Evolutionary conservation across 2,113 vertebrate species (phyloP).

Genomic region (Zosterops hypoxanthus): DNA sequence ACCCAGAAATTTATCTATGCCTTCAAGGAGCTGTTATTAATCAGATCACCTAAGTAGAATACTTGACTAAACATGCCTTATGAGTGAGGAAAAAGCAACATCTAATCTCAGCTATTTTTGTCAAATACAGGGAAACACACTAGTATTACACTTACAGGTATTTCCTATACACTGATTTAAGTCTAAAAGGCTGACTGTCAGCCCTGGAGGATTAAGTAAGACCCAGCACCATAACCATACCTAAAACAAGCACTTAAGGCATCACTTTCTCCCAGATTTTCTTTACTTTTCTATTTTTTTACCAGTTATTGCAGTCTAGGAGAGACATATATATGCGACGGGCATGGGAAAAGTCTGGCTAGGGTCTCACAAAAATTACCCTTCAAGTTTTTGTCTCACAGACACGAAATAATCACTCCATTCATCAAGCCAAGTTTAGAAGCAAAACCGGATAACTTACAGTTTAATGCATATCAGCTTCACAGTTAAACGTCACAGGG

Average conservation of each 20-base stretch:
- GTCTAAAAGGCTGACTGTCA: not conserved
- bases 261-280: not conserved
- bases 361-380: not conserved
- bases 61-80: not conserved
- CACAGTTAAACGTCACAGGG: not conserved
- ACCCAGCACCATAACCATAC: not conserved
- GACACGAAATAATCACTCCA: not conserved
- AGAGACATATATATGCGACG: fast-evolving
- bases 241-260: not conserved
- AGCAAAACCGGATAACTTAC: not conserved
- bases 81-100: not conserved
- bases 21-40: not conserved
- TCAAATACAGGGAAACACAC: not conserved
- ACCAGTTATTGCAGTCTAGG: not conserved
- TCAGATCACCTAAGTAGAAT: not conserved
- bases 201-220: not conserved
- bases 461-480: not conserved
- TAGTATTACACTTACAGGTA: not conserved
- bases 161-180: not conserved
- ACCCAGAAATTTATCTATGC: not conserved
- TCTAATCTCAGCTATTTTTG: not conserved
- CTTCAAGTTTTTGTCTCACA: not conserved
- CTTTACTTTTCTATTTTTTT: not conserved
- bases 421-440: not conserved
- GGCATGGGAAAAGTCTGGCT: not conserved